Base-by-base conservation (phyloP, 2,888 invertebrate genomes). In the Pocota personata region DNA sequence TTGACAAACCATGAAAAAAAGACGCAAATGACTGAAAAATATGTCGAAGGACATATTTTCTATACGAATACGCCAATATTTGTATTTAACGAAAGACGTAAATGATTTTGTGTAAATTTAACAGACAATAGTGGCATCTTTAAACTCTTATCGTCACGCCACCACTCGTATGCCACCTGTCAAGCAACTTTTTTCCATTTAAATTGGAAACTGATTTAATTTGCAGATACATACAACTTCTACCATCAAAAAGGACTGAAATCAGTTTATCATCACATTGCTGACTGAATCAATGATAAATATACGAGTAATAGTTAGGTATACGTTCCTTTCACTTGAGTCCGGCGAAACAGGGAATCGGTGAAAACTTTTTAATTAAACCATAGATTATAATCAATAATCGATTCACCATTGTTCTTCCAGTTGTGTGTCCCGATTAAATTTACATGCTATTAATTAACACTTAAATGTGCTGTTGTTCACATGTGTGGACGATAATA, bases 311-410 rank as follows among this genome's bases (percentile, higher is more conserved):
- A 14, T 40, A 40, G 40, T 40, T 19, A 10, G 12, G 10, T 3
- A 8, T 12, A 5, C 35, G 19, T 19, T 50, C 14, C 19, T 37
- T 21, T 52, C 12, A 27, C 21, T 6, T 62, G 48, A n/a, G 37
- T 60, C 24, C 19, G 37, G n/a, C 10, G 37, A 10, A 24, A 62
- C 37, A 16, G 10, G 30, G 27, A 43, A 32, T 52, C 10, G 40
- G 8, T 62, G 73, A 73, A 52, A 73, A 43, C 30, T 3, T 64
- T 73, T 73, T 43, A 73, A 73, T 73, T 73, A 73, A 73, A 73
- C 19, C 40, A 73, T 64, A 40, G 52, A 73, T 73, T 73, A 62
- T 52, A 62, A 62, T 60, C 37, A 52, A 40, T 50, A 37, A 73
- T 30, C 16, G 40, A 43, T 60, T 40, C 10, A 27, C 21, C 27